Conservation (phyloP, 2,113 vertebrate species). For the Tinamus guttatus region DNA sequence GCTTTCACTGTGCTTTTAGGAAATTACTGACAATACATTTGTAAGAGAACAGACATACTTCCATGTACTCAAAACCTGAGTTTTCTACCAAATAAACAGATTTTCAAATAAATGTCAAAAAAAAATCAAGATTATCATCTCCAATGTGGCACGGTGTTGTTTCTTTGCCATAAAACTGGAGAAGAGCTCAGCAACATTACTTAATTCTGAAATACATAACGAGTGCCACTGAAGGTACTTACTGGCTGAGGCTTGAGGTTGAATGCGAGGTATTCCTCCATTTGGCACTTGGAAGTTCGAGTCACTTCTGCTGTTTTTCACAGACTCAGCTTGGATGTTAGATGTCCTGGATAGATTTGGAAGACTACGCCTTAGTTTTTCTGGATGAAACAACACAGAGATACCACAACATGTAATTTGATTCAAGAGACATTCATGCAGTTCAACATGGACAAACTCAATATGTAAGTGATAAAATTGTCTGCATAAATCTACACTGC, state of each 20-base stretch:
- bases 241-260: conserved; percentile 92
- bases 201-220: neutral
- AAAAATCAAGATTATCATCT: neutral
- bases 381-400: conserved; percentile 71
- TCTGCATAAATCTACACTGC: neutral
- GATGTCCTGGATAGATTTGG: conserved; percentile 93
- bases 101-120: neutral
- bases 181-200: neutral
- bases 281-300: conserved; percentile 98
- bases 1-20: neutral
- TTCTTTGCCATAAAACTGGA: conserved; percentile 13
- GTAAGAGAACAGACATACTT: neutral
- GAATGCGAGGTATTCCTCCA: conserved; percentile 92
- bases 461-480: neutral
- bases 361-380: conserved; percentile 97
- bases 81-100: neutral
- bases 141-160: neutral
- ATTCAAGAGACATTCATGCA: neutral
- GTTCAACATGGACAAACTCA: neutral
- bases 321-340: conserved; percentile 87
- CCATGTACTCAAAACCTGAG: neutral
- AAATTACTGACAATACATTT: neutral
- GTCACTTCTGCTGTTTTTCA: conserved; percentile 97
- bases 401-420: neutral
- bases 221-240: conserved; percentile 74